Conservation (phyloP, 2,888 invertebrate species). For the Patella depressa region DNA sequence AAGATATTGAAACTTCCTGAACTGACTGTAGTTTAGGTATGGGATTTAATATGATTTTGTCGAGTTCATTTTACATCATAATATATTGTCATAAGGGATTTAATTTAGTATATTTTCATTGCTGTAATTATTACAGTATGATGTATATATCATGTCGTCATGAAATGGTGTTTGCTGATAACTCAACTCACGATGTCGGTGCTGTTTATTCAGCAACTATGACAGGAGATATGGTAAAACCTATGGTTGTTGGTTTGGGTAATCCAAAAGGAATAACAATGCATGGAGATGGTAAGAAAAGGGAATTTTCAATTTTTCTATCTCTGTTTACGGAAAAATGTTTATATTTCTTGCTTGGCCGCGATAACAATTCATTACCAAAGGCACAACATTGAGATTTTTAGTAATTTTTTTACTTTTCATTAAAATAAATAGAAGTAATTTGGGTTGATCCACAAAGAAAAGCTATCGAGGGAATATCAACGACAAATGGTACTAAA, state of each 20-base stretch:
- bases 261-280: constrained; percentile 14
- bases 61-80: no score
- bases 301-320: no score
- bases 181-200: neutral
- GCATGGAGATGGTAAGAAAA: constrained; percentile 16
- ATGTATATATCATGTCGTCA: constrained; percentile 1
- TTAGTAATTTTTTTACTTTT: neutral
- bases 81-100: no score
- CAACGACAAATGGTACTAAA: neutral
- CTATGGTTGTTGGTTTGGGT: constrained; percentile 15
- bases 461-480: neutral
- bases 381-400: no score
- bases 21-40: no score
- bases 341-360: no score
- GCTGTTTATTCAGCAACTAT: constrained; percentile 17
- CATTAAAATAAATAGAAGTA: neutral
- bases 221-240: constrained; percentile 13
- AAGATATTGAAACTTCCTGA: no score
- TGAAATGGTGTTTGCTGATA: neutral
- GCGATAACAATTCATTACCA: no score
- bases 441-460: neutral
- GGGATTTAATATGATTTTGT: no score
- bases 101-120: no score
- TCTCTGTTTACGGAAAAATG: no score
- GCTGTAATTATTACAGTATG: neutral